phyloP scores from a whole-genome alignment of 2,797 vertebrate species.

The Poecilia picta region DNA sequence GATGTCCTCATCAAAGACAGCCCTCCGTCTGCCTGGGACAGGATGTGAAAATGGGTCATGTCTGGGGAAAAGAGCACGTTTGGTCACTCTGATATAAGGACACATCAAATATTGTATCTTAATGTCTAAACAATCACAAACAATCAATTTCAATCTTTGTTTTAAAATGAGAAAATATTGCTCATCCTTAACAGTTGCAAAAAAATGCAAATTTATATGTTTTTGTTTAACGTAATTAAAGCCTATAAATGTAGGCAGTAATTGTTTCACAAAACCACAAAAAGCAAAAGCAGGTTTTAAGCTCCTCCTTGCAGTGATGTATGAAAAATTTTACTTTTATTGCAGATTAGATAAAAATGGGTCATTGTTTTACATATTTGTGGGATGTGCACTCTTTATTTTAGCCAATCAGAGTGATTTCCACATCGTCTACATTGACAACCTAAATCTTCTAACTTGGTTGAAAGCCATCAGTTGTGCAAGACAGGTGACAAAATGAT shows the following conservation, averaged over 20 bases:
- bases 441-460: conserved; percentile 33
- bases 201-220: neutral
- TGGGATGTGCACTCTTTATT: conserved; percentile 27
- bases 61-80: too few relatives aligned
- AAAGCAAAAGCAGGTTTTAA: neutral
- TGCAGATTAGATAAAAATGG: conserved; percentile 1
- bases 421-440: conserved; percentile 3
- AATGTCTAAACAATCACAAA: neutral
- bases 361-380: conserved; percentile 1
- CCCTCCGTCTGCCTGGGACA: too few relatives aligned
- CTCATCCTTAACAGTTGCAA: neutral
- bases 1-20: too few relatives aligned
- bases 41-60: too few relatives aligned
- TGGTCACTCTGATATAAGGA: neutral
- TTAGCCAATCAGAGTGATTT: conserved; percentile 54
- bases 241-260: neutral
- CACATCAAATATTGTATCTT: neutral
- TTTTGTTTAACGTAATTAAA: neutral
- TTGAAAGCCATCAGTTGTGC: conserved; percentile 10
- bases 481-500: conserved; percentile 7
- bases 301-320: too few relatives aligned
- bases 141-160: neutral
- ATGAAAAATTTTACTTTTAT: neutral
- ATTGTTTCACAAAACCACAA: neutral
- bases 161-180: neutral